These are phyloP conservation scores for Globodera rostochiensis DNA, from an alignment of 1,140 invertebrate genomes.

Conservation along the genomic window DNA sequence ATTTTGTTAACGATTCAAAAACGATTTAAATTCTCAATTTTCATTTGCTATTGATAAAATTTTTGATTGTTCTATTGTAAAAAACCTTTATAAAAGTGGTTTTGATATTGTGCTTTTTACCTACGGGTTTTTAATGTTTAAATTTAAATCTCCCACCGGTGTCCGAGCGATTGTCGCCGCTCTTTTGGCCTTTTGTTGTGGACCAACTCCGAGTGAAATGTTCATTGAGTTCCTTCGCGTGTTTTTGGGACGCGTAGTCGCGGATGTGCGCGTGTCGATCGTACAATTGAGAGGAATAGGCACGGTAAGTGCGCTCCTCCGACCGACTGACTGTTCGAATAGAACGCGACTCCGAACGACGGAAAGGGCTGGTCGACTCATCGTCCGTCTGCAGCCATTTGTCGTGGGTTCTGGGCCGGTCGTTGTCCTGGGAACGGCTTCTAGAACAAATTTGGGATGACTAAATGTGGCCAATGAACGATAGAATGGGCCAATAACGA, in stretches of 20 bases:
- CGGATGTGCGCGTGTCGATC: slow-evolving; percentile 37
- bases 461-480: background rate
- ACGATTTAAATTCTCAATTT: too few relatives aligned
- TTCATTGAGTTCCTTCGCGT: background rate
- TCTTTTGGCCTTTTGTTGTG: slow-evolving; percentile 8
- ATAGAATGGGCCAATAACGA: too few relatives aligned
- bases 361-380: background rate
- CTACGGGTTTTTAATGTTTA: too few relatives aligned
- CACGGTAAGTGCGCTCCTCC: slow-evolving; percentile 34
- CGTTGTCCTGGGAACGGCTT: slow-evolving; percentile 41
- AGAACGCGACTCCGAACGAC: slow-evolving; percentile 17
- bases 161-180: background rate
- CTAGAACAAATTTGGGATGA: background rate
- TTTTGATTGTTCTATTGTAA: too few relatives aligned
- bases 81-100: too few relatives aligned
- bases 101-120: too few relatives aligned
- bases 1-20: too few relatives aligned
- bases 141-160: background rate
- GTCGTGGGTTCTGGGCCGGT: slow-evolving; percentile 27
- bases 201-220: background rate
- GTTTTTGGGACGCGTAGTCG: slow-evolving; percentile 19
- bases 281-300: slow-evolving; percentile 45
- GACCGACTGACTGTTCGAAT: slow-evolving; percentile 8
- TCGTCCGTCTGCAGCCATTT: slow-evolving; percentile 43
- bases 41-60: too few relatives aligned